Evolutionary conservation across 2,888 invertebrate species (phyloP).

Genomic region (Poecilus cupreus): DNA sequence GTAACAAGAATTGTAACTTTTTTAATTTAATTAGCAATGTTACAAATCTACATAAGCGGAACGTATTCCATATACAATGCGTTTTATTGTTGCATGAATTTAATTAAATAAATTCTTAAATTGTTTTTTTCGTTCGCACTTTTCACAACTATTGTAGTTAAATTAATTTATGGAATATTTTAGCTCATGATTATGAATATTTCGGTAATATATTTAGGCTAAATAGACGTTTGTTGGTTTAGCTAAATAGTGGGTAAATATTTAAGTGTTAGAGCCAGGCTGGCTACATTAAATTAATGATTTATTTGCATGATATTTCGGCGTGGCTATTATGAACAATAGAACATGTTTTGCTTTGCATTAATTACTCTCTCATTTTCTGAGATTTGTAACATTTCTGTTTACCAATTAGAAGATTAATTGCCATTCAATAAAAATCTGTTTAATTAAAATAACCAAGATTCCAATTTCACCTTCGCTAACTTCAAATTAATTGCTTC

Average conservation of each 20-base stretch:
- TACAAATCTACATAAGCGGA: constrained; percentile 38
- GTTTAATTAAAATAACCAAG: constrained; percentile 25
- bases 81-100: constrained; percentile 31
- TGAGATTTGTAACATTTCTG: background rate
- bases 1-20: constrained; percentile 26
- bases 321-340: constrained; percentile 4
- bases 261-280: background rate
- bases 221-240: constrained; percentile 23
- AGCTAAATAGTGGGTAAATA: constrained; percentile 20
- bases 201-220: constrained; percentile 29
- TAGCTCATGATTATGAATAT: constrained; percentile 32
- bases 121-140: constrained; percentile 35
- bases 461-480: constrained; percentile 18
- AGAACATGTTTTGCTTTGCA: background rate
- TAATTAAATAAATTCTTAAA: constrained; percentile 47
- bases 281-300: background rate
- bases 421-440: background rate
- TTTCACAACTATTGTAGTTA: constrained; percentile 52
- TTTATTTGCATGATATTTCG: constrained; percentile 22
- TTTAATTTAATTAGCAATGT: constrained; percentile 42
- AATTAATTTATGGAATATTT: constrained; percentile 48
- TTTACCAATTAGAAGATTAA: constrained; percentile 1
- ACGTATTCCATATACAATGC: constrained; percentile 42
- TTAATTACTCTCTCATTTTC: background rate
- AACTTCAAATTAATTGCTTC: background rate